Evolutionary conservation across 2,797 vertebrate species (phyloP).

Genomic region (Macroramphosus scolopax): DNA sequence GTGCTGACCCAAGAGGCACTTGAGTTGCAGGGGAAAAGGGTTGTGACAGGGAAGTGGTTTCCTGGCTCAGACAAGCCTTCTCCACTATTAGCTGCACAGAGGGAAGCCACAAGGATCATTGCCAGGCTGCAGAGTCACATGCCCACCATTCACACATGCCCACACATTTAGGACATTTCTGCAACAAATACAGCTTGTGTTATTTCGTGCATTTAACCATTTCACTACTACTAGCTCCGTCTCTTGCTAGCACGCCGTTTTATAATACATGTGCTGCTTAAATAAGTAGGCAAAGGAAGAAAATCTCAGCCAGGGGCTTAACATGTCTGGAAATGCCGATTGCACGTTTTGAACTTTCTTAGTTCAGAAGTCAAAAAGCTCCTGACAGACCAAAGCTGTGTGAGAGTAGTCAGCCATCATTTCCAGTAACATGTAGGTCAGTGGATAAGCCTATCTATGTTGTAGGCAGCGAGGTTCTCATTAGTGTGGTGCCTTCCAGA

Average conservation of each 20-base stretch:
- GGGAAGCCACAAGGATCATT: constrained; percentile 34
- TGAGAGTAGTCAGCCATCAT: constrained; percentile 39
- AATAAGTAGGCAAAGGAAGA: constrained; percentile 53
- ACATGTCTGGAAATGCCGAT: constrained; percentile 46
- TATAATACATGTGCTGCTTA: constrained; percentile 21
- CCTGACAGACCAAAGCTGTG: constrained; percentile 42
- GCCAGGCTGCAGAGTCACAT: constrained; percentile 56
- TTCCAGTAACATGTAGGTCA: constrained; percentile 69
- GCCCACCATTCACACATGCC: constrained; percentile 41
- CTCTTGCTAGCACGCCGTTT: constrained; percentile 9
- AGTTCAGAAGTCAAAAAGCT: constrained; percentile 39
- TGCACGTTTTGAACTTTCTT: constrained; percentile 40
- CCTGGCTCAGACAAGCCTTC: constrained; percentile 47
- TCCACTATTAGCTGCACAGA: constrained; percentile 50
- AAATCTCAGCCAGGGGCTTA: constrained; percentile 49
- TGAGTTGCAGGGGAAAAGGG: constrained; percentile 40
- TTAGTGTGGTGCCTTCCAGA: constrained; percentile 54
- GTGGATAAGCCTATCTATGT: constrained; percentile 60
- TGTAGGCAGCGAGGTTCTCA: constrained; percentile 48
- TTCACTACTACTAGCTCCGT: constrained; percentile 6
- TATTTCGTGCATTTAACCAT: constrained; percentile 15
- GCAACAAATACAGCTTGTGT: constrained; percentile 29
- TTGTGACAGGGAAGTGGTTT: constrained; percentile 54
- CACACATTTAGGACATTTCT: constrained; percentile 35
- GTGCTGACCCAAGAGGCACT: constrained; percentile 54